Evolutionary conservation across 2,797 vertebrate species (phyloP).

Genomic region (Limosa lapponica): DNA sequence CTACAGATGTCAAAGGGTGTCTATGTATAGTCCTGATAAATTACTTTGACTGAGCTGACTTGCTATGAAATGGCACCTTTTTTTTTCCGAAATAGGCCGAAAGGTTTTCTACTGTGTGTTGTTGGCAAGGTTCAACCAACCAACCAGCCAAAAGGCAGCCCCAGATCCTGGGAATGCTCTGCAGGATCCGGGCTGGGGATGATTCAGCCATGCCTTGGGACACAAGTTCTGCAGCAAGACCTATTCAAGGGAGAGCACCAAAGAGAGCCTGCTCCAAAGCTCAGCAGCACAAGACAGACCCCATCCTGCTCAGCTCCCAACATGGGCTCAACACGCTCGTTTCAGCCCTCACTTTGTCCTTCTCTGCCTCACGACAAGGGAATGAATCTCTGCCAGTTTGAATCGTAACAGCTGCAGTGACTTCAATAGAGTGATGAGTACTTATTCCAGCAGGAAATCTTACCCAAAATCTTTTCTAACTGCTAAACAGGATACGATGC

Average conservation of each 20-base stretch:
- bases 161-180: not conserved
- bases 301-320: not conserved
- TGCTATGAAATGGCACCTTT: not conserved
- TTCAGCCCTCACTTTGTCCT: not conserved
- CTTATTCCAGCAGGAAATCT: conserved; percentile 31
- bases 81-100: not conserved
- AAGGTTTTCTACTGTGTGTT: not conserved
- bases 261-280: not conserved
- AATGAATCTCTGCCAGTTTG: not conserved
- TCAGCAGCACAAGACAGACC: not conserved
- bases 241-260: not conserved
- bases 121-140: not conserved
- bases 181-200: not conserved
- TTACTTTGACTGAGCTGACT: not conserved
- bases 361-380: not conserved
- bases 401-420: not conserved
- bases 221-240: not conserved
- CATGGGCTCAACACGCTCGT: not conserved
- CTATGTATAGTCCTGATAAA: not conserved
- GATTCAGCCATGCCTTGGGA: not conserved
- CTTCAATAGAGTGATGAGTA: not conserved
- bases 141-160: not conserved
- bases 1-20: not conserved
- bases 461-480: not conserved
- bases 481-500: conserved; percentile 1